Conservation (phyloP, 2,113 vertebrate genomes). For the Pyrgilauda ruficollis region DNA sequence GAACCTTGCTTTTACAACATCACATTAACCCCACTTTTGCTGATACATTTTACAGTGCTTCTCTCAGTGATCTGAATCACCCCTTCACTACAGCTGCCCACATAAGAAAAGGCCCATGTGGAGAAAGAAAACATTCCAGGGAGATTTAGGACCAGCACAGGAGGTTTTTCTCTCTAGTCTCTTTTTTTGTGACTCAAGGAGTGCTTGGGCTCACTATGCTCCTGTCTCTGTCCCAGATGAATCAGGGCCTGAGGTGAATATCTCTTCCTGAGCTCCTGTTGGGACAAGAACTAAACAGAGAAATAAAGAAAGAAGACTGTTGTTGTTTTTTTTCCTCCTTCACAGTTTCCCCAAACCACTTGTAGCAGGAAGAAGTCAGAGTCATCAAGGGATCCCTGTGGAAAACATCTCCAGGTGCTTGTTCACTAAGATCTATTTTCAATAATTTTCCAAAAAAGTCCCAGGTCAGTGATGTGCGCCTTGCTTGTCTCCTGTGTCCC, state of each 20-base stretch:
- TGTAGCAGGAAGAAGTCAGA: background rate
- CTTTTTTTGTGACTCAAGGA: background rate
- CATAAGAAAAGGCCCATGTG: rapidly evolving
- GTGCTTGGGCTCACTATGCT: rapidly evolving
- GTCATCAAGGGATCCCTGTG: background rate
- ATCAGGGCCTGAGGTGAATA: background rate
- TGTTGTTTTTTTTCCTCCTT: background rate
- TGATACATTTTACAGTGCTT: background rate
- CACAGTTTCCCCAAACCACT: background rate
- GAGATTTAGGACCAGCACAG: background rate
- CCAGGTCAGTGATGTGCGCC: background rate
- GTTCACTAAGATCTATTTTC: background rate
- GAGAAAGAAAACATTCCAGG: background rate
- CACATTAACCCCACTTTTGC: background rate
- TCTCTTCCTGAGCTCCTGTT: background rate
- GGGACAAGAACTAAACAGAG: background rate
- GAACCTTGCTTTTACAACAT: background rate
- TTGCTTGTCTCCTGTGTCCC: background rate
- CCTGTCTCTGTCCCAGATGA: background rate
- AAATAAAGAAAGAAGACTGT: background rate
- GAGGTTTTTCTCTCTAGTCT: background rate
- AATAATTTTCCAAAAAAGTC: background rate
- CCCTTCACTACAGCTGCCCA: background rate
- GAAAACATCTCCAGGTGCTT: background rate
- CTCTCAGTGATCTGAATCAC: background rate